Evolutionary conservation across 2,113 vertebrate genomes (phyloP).

Genomic region (Pedetes capensis): DNA sequence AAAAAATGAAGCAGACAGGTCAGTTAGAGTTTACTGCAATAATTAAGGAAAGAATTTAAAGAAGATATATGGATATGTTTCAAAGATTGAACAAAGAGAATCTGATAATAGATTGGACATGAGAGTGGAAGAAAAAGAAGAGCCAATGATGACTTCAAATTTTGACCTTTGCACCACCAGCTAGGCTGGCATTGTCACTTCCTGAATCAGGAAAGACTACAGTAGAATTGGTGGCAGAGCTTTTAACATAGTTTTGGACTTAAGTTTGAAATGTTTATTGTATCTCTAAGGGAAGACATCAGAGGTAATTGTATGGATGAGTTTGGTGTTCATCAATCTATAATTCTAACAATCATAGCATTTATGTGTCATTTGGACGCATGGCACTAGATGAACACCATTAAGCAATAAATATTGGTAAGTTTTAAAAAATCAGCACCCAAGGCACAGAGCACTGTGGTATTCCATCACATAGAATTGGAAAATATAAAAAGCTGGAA

Average conservation of each 20-base stretch:
- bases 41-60: slow-evolving; percentile 34
- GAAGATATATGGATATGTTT: background rate
- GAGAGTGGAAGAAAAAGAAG: background rate
- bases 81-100: background rate
- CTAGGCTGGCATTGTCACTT: background rate
- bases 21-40: background rate
- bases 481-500: background rate
- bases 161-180: background rate
- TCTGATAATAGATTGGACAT: background rate
- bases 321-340: background rate
- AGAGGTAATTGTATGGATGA: background rate
- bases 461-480: background rate
- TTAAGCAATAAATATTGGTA: background rate
- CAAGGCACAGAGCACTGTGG: background rate
- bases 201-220: background rate
- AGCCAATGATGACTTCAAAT: background rate
- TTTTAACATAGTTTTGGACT: background rate
- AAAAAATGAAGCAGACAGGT: background rate
- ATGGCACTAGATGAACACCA: background rate
- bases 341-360: background rate
- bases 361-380: background rate
- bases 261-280: background rate
- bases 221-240: background rate
- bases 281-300: background rate
- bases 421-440: background rate